A percentile compares a stretch with the other conserved stretches of the same genome.
phyloP scores from a whole-genome alignment of 2,797 vertebrate genomes.

The Rhynchotus rufescens region DNA sequence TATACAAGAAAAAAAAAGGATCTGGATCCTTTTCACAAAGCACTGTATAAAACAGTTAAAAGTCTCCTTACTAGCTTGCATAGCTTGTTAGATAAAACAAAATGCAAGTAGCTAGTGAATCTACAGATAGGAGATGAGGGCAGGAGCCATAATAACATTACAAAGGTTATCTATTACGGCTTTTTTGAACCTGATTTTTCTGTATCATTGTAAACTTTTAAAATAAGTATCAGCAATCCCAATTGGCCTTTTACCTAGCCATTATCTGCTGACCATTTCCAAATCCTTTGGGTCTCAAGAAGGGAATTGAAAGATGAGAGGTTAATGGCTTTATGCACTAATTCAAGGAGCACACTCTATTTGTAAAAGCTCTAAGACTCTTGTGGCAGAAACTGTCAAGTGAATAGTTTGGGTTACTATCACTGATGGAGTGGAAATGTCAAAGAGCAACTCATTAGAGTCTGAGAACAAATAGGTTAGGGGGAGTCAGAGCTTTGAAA shows the following conservation, averaged over 20 bases:
- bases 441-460: conserved; percentile 52
- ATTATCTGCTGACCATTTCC: not conserved
- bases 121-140: not conserved
- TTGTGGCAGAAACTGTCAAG: conserved; percentile 39
- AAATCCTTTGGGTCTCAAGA: conserved; percentile 3
- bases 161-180: not conserved
- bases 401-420: conserved; percentile 6
- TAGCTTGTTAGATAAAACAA: not conserved
- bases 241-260: not conserved
- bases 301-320: not conserved
- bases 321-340: conserved; percentile 47
- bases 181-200: not conserved
- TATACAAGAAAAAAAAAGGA: not conserved
- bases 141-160: not conserved
- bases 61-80: not conserved
- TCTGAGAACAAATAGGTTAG: conserved; percentile 33
- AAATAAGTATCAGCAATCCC: not conserved
- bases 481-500: conserved; percentile 15
- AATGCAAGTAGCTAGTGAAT: not conserved
- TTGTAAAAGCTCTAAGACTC: conserved; percentile 29
- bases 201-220: not conserved
- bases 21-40: not conserved
- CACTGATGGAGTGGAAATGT: conserved; percentile 44
- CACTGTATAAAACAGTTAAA: not conserved
- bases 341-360: not conserved